Base-by-base conservation (phyloP, 1,140 invertebrate genomes). In the Macrobrachium rosenbergii region DNA sequence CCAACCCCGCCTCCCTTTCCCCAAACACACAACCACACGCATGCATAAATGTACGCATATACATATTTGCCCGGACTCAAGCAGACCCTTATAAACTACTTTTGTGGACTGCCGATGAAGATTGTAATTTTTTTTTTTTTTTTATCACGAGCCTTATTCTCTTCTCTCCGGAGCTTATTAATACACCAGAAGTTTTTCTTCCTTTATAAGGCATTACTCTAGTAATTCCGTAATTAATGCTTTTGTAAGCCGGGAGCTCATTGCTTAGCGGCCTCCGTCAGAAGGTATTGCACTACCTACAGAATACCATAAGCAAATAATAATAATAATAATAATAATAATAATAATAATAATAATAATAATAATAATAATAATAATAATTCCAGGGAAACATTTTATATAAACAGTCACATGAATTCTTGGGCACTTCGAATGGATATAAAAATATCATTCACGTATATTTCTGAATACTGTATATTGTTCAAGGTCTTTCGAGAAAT, bases 281-380 rank as follows among this genome's bases (percentile, higher is more conserved):
- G 23, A n/a, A 67, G 5, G 16, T 21, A 79, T 59, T 60, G 2
- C 28, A 17, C 6, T 2, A 3, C 10, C n/a, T 79, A 79, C 17
- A 37, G n/a, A 75, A 37, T 37, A 1, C 11, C 64, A 43, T 14
- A 17, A 45, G 45, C 28, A 43, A 5, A 64, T 37, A 81, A 37
- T 67, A 69, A n/a, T n/a, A 82, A 43, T 82, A 82, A 69, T 43
- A 82, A n/a, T 64, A n/a, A 28, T 64, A 63, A 62, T 63, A 63
- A n/a, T 63, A 62, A 62, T 80, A 80, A 12, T 28, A 80, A 62
- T 62, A 80, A 62, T 62, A 59, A 23, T 80, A 80, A 23, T 63
- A 80, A 62, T 60, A 23, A n/a, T 79, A 23, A 59, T 63, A 14
- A 11, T 64, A 28, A 10, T 80, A 80, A 62, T 81, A 77, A 52